Evolutionary conservation across 92 coral and sea anemone genomes (phyloP), one percentile per base, ranked within the genome.

Genomic region (Diadumene lineata): DNA sequence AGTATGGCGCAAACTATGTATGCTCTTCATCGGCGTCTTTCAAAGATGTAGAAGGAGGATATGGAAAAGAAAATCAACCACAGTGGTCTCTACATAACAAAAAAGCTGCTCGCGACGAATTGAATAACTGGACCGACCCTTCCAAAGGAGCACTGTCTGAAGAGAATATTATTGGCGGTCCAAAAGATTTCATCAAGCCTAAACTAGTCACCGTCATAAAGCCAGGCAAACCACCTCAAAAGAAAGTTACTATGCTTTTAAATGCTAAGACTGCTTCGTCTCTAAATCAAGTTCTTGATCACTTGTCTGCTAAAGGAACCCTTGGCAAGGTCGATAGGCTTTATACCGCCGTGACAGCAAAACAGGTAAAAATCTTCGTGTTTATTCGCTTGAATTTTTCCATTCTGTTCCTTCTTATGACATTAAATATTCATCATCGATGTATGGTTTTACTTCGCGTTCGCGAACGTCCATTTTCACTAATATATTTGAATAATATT

Each of bases 181-280:
- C 81, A 72, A 84, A 86, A 56, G 98, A 94, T 77, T 94, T 83
- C 89, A 91, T 94, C 87, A 90, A 91, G 79, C 96, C 98, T 30
- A 94, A 91, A 75, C 81, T 94, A 82, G 97, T 92, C 57, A 94
- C 98, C 15, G 91, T 94, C 46, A 88, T 94, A 60, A 94, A 94
- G 86, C 85, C 87, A 73, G 98, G 98, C 31, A 94, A 94, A 57
- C 97, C 97, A 53, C 98, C 98, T 23, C 97, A 91, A 79, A 94
- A 94, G 93, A 94, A 94, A 85, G 98, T 94, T n/a, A 94, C 98
- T 82, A 94, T 94, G 98, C 84, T 94, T 11, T 89, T 94, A 26
- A 94, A 94, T 69, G 78, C 79, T 48, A 94, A 94, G 78, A 94
- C 98, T 61, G 98, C 98, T 31, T 76, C 93, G 23, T 80, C 86